These are phyloP conservation scores for Pandion haliaetus DNA, from an alignment of 2,113 vertebrate genomes.

Conservation along the genomic window DNA sequence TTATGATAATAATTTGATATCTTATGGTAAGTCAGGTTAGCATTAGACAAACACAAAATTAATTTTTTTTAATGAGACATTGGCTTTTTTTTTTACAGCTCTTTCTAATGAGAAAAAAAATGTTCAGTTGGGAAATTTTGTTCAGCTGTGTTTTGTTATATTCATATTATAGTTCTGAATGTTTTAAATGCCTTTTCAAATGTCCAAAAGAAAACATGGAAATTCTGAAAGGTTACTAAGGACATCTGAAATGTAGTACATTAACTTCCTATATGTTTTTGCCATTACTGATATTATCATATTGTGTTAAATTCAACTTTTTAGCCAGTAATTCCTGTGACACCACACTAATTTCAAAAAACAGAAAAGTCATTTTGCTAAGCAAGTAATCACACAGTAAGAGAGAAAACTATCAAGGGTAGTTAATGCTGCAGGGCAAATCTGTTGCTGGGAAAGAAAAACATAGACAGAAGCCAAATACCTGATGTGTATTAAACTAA, in stretches of 20 bases:
- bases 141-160: neutral
- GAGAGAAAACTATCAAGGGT: constrained; percentile 33
- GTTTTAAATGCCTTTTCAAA: neutral
- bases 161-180: neutral
- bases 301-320: neutral
- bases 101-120: neutral
- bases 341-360: neutral
- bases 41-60: neutral
- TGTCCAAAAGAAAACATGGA: neutral
- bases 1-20: neutral
- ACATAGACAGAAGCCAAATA: constrained; percentile 37
- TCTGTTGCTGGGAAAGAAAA: constrained; percentile 44
- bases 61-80: neutral
- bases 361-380: constrained; percentile 24
- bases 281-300: neutral
- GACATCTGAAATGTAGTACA: neutral
- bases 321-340: constrained; percentile 11
- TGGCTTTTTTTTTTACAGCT: neutral
- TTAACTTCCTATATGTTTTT: neutral
- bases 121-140: neutral
- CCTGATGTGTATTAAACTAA: constrained; percentile 29
- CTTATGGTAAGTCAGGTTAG: neutral
- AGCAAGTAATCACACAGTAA: constrained; percentile 32
- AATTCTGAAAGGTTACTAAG: neutral
- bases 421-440: constrained; percentile 51